phyloP scores from a whole-genome alignment of 2,113 vertebrate genomes.

The Athene cunicularia region DNA sequence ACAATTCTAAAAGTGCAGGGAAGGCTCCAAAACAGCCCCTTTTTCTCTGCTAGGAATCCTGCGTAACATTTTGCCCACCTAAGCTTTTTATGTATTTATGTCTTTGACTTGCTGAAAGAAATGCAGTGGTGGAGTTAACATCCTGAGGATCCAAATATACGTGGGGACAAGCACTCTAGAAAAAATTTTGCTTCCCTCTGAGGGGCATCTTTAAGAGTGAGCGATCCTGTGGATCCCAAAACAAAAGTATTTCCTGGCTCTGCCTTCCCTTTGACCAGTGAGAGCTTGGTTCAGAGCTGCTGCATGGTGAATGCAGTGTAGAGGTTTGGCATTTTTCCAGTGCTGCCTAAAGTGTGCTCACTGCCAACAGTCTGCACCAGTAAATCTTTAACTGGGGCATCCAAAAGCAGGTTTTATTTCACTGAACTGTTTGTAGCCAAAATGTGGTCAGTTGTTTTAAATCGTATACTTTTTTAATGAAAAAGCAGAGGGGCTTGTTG shows the following conservation, averaged over 20 bases:
- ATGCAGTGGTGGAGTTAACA: background rate
- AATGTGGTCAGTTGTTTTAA: background rate
- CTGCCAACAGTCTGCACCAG: background rate
- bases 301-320: background rate
- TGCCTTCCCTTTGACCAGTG: background rate
- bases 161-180: background rate
- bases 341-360: background rate
- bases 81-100: background rate
- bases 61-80: background rate
- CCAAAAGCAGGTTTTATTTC: background rate
- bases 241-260: background rate
- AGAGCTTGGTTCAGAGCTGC: background rate
- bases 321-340: background rate
- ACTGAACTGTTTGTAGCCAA: background rate
- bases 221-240: background rate
- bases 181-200: background rate
- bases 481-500: background rate
- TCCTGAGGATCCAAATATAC: background rate
- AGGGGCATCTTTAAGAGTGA: background rate
- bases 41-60: background rate
- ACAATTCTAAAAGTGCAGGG: background rate
- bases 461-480: background rate
- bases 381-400: background rate
- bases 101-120: background rate
- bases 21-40: background rate